Percentiles rank a stretch among this genome's conserved stretches.
These are phyloP conservation scores for Phthorimaea operculella DNA, from an alignment of 1,140 invertebrate genomes.

Conservation along the genomic window DNA sequence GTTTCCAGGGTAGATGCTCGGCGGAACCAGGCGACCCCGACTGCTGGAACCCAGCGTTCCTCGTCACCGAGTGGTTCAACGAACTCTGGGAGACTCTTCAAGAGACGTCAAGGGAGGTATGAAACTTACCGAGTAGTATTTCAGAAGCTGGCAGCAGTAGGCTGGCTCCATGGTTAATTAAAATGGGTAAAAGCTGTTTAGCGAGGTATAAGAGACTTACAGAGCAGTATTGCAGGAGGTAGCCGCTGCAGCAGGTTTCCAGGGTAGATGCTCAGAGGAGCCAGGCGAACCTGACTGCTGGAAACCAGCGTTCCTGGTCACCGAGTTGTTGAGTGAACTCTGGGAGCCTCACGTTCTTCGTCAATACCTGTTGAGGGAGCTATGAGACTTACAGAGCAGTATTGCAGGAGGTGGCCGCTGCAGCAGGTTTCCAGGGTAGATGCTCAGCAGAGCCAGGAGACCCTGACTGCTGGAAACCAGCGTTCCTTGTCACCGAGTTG, in stretches of 20 bases:
- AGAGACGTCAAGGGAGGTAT: too few species aligned
- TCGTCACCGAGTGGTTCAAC: constrained; percentile 37
- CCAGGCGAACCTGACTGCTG: constrained; percentile 30
- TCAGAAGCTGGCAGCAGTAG: too few species aligned
- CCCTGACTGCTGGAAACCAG: constrained; percentile 48
- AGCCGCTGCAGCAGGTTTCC: constrained; percentile 36
- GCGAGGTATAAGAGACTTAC: constrained; percentile 28
- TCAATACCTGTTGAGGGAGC: too few species aligned
- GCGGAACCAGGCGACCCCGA: too few species aligned
- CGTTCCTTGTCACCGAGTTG: constrained; percentile 44
- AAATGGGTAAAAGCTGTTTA: too few species aligned
- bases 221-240: constrained; percentile 42
- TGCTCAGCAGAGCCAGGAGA: too few species aligned
- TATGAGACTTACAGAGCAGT: constrained; percentile 40
- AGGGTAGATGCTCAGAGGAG: constrained; percentile 42
- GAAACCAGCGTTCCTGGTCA: constrained; percentile 52
- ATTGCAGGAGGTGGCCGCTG: constrained; percentile 38
- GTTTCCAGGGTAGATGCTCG: constrained; percentile 45
- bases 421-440: constrained; percentile 41
- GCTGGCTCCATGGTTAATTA: too few species aligned
- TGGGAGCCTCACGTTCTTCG: constrained; percentile 37
- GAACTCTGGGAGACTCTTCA: constrained; percentile 31
- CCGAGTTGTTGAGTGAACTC: constrained; percentile 23
- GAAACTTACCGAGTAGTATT: too few species aligned
- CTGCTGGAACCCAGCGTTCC: constrained; percentile 49